Evolutionary conservation across 2,113 vertebrate genomes (phyloP).

Genomic region (Galbula dea): DNA sequence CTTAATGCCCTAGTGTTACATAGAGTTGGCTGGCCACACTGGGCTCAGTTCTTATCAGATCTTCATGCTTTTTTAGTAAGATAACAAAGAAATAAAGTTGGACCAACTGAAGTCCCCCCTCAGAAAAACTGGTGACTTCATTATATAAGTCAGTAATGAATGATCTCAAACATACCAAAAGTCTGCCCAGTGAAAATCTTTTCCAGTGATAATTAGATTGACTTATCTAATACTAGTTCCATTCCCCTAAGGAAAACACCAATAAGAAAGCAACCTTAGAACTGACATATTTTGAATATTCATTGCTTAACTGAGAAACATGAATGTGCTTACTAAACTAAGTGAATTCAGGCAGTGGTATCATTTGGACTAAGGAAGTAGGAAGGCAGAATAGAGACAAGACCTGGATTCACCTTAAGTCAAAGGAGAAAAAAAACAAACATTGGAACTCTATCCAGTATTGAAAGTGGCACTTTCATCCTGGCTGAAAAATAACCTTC

Average conservation of each 20-base stretch:
- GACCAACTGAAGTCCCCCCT: background rate
- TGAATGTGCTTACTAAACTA: background rate
- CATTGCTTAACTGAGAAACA: background rate
- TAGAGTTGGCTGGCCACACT: background rate
- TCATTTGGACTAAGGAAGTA: background rate
- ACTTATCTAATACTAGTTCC: background rate
- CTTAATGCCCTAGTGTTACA: background rate
- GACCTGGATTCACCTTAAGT: background rate
- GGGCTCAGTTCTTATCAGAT: background rate
- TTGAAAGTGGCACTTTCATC: background rate
- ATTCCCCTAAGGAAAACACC: background rate
- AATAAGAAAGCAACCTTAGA: background rate
- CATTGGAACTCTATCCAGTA: background rate
- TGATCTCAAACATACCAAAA: background rate
- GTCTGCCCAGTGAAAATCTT: background rate
- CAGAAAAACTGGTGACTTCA: background rate
- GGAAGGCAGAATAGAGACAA: background rate
- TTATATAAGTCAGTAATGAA: background rate
- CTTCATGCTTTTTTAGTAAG: slow-evolving; percentile 11
- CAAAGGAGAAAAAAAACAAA: background rate
- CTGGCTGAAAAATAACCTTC: background rate
- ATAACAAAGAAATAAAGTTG: background rate
- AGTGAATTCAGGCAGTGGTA: background rate
- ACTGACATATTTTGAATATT: background rate
- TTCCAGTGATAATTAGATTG: background rate